Evolutionary conservation across 2,888 invertebrate species (phyloP).

Genomic region (Thecocarcelia acutangulata): DNA sequence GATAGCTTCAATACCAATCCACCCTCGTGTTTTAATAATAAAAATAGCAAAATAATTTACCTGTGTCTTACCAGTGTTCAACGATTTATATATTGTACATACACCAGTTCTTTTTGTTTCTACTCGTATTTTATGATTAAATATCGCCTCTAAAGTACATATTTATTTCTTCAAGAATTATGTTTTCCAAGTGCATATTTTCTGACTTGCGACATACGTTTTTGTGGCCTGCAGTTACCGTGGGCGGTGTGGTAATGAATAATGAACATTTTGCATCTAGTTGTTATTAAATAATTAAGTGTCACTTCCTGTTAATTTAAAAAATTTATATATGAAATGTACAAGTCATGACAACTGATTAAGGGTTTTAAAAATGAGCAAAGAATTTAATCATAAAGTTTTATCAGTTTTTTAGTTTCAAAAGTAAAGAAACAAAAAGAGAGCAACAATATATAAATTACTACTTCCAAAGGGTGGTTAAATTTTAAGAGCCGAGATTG

Average conservation of each 20-base stretch:
- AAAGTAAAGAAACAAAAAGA: no score
- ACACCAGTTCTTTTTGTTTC: conserved; percentile 49
- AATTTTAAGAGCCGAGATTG: no score
- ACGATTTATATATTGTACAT: conserved; percentile 24
- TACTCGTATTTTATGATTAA: conserved; percentile 58
- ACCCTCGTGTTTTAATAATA: background rate
- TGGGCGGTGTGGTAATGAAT: conserved; percentile 56
- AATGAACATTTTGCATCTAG: conserved; percentile 3
- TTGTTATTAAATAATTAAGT: conserved; percentile 40
- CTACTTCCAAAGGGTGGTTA: no score
- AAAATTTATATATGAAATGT: background rate
- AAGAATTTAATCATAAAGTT: background rate
- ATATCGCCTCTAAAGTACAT: conserved; percentile 43
- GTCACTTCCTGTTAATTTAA: conserved; percentile 43
- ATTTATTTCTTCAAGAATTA: conserved; percentile 16
- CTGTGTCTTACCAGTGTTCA: conserved; percentile 49
- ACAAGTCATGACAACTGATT: background rate
- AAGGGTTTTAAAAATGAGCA: background rate
- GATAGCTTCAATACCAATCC: no score
- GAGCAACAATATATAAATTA: no score
- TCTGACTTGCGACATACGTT: conserved; percentile 32
- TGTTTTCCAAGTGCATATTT: conserved; percentile 5
- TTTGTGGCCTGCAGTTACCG: conserved; percentile 29
- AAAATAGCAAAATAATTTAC: conserved; percentile 35
- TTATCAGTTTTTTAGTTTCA: no score